Conservation (phyloP, 2,888 invertebrate genomes). For the Horisme vitalbata region DNA sequence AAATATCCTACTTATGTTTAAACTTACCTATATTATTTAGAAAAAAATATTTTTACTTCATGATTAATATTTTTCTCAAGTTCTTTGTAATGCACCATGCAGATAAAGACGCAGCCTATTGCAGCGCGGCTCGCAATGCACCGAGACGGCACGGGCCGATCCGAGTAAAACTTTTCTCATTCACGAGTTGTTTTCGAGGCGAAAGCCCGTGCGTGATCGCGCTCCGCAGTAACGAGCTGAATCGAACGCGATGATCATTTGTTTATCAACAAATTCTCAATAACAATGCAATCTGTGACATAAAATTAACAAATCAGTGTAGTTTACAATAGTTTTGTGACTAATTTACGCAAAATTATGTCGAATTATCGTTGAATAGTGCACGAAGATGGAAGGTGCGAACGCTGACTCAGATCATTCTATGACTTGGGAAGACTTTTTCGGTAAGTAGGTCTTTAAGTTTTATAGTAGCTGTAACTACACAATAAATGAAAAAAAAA, state of each 20-base stretch:
- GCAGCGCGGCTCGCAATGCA: constrained; percentile 14
- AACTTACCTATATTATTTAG: too few relatives aligned
- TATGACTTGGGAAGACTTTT: constrained; percentile 89
- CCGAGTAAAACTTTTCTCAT: constrained; percentile 51
- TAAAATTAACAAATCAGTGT: constrained; percentile 38
- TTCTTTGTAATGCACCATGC: too few relatives aligned
- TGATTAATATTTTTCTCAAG: too few relatives aligned
- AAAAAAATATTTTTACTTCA: too few relatives aligned
- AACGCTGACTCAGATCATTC: constrained; percentile 86
- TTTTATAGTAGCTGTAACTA: neutral
- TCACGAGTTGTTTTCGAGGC: constrained; percentile 52
- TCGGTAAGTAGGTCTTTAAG: constrained; percentile 76
- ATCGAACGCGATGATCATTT: constrained; percentile 60
- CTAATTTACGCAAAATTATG: constrained; percentile 39
- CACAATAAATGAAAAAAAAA: too few relatives aligned
- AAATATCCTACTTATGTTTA: too few relatives aligned
- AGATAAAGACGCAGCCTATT: constrained; percentile 2
- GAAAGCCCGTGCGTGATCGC: constrained; percentile 47
- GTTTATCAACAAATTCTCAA: constrained; percentile 68
- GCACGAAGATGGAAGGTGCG: constrained; percentile 76
- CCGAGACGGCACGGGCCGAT: too few relatives aligned
- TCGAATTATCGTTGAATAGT: constrained; percentile 51
- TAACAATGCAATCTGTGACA: constrained; percentile 51
- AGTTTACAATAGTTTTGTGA: constrained; percentile 35
- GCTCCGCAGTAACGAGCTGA: constrained; percentile 37